Conservation (phyloP, 2,888 invertebrate genomes). For the Aphodius granarius region DNA sequence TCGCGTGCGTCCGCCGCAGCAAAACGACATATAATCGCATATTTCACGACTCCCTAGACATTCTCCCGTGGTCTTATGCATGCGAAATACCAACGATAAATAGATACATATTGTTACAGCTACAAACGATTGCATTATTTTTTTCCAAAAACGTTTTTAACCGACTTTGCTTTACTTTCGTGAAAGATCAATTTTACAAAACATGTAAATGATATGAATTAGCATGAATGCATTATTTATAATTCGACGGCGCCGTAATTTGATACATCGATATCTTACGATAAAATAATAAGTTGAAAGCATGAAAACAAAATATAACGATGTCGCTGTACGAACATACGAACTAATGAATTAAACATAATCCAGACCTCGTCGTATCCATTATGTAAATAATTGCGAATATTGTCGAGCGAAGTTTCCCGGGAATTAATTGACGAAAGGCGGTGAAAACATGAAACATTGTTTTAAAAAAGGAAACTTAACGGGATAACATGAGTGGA, state of each 20-base stretch:
- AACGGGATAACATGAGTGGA: conserved; percentile 2
- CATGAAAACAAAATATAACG: not conserved
- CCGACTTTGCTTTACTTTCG: too few species aligned
- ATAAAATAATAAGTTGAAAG: not conserved
- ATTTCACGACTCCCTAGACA: not conserved
- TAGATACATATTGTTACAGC: not conserved
- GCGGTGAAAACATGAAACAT: not conserved
- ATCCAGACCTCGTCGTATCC: not conserved
- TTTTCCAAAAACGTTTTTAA: too few species aligned
- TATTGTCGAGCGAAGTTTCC: not conserved
- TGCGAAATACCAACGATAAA: not conserved
- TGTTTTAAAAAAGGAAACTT: not conserved
- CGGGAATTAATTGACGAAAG: not conserved
- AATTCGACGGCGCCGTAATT: not conserved
- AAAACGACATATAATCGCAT: not conserved
- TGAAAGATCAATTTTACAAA: too few species aligned
- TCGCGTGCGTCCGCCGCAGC: not conserved
- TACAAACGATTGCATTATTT: too few species aligned
- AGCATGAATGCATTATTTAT: not conserved
- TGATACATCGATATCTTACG: not conserved
- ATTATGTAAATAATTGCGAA: not conserved
- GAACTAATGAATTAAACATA: not conserved
- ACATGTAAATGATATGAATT: not conserved
- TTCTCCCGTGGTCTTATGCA: not conserved
- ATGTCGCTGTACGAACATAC: not conserved